Conservation (phyloP, 2,113 vertebrate species). For the Marcusenius ussheri region DNA sequence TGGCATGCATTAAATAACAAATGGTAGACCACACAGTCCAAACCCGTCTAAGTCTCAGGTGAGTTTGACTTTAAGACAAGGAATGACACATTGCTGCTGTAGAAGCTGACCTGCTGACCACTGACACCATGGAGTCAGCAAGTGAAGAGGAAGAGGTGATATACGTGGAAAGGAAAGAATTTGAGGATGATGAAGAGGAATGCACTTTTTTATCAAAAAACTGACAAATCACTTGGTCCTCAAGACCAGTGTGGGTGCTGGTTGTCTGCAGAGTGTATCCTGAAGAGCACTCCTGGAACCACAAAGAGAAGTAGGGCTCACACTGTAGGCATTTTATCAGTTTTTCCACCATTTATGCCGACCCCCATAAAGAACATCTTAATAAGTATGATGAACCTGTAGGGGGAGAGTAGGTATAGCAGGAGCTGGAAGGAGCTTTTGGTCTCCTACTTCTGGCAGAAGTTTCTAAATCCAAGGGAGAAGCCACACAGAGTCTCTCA, state of each 20-base stretch:
- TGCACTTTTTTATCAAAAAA: background rate
- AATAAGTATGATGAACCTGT: background rate
- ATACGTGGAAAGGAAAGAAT: background rate
- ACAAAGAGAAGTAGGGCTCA: background rate
- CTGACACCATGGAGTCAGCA: too few species aligned
- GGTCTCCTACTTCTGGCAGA: background rate
- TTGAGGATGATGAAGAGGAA: background rate
- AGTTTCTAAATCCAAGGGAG: background rate
- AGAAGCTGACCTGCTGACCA: too few species aligned
- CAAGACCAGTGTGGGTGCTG: background rate
- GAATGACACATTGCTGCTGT: too few species aligned
- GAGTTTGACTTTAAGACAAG: too few species aligned
- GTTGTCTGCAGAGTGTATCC: background rate
- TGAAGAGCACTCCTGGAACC: background rate
- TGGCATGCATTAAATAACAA: too few species aligned
- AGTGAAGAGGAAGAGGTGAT: background rate
- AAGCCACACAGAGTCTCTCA: too few species aligned
- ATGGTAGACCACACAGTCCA: too few species aligned
- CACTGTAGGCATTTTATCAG: background rate
- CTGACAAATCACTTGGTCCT: background rate
- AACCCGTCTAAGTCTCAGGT: too few species aligned
- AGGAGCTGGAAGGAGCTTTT: background rate
- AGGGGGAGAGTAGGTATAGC: background rate
- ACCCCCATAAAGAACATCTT: background rate
- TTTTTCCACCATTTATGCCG: background rate